These are phyloP conservation scores for Autographa pulchrina DNA, from an alignment of 2,888 invertebrate species.

Conservation along the genomic window DNA sequence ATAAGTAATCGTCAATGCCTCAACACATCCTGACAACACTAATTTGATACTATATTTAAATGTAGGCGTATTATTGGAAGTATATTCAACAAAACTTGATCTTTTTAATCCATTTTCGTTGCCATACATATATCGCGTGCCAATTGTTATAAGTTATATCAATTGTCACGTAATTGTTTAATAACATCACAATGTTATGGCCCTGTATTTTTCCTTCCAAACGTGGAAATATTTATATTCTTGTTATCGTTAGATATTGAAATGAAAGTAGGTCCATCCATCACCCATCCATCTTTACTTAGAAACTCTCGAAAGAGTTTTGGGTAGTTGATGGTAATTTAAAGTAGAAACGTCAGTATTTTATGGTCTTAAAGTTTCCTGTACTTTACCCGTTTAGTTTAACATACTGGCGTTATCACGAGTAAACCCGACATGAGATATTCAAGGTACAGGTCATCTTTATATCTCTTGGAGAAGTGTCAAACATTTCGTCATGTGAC, in stretches of 20 bases:
- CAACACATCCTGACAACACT: background rate
- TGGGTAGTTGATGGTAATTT: background rate
- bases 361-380: background rate
- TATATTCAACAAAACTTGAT: background rate
- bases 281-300: too few species aligned
- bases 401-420: constrained; percentile 22
- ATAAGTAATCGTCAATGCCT: constrained; percentile 5
- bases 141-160: constrained; percentile 21
- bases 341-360: background rate
- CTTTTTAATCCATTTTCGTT: constrained; percentile 11
- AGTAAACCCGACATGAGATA: constrained; percentile 26
- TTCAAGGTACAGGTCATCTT: constrained; percentile 31
- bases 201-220: constrained; percentile 19
- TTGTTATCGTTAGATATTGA: constrained; percentile 13
- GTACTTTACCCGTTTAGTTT: constrained; percentile 4
- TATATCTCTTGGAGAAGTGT: constrained; percentile 19
- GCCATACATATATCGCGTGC: constrained; percentile 24
- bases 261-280: background rate
- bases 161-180: constrained; percentile 24
- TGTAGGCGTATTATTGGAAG: background rate
- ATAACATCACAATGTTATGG: constrained; percentile 5
- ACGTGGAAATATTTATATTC: constrained; percentile 18
- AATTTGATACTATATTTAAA: background rate
- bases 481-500: constrained; percentile 19
- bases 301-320: background rate